Evolutionary conservation across 2,797 vertebrate genomes (phyloP), one percentile per base, ranked within the genome.

Genomic region (Rhinogobio ventralis): DNA sequence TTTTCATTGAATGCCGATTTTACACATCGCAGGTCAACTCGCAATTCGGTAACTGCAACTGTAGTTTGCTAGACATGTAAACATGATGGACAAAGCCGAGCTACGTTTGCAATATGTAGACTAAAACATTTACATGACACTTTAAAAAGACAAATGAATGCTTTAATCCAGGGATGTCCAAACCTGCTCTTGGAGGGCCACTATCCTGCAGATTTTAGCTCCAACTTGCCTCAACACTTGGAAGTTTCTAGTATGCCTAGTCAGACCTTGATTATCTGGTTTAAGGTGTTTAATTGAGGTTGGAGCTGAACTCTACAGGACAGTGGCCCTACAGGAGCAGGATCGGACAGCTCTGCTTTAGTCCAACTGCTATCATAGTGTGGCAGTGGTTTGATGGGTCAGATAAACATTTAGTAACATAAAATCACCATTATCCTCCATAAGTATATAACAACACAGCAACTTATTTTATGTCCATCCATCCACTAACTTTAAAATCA

Each of bases 391-490:
- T 57, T n/a, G 2, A 76, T 39, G 33, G 73, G 53, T 39, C 33
- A 55, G 49, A 74, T 55, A 42, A 76, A 57, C 23, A 76, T 39
- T 76, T 60, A 76, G 23, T 77, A 60, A 42, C 74, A 78, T 39
- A 62, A 17, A 23, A 78, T 28, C 55, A 60, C 23, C 25, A 19
- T 62, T 14, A 62, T 78, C 57, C 15, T 62, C 55, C 0, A 17
- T 62, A 28, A 45, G n/a, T 62, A 28, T 28, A 78, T 45, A 62
- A 62, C 55, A 77, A 28, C 8, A 62, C 55, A 42, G 74, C 51
- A 57, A 19, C 36, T 60, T 55, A 75, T 75, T 75, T 49, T 68
- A 69, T 82, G 42, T 28, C 7, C 68, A 46, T 53, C 13, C 51
- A 39, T 72, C 17, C 49, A 75, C 55, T 45, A 60, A 73, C 36